These are phyloP conservation scores for Anguilla anguilla DNA, from an alignment of 2,797 vertebrate species.

Conservation along the genomic window DNA sequence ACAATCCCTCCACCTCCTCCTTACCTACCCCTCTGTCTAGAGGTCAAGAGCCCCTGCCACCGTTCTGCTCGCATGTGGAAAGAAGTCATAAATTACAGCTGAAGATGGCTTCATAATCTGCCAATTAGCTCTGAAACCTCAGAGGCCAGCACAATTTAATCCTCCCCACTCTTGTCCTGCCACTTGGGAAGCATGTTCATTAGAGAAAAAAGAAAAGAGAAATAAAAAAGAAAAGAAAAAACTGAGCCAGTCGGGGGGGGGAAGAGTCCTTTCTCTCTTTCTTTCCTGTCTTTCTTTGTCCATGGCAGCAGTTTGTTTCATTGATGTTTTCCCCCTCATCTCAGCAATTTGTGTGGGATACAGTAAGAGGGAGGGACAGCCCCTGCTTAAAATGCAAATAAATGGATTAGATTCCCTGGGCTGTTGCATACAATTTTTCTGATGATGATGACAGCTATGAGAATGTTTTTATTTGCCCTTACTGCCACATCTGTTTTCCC, in stretches of 20 bases:
- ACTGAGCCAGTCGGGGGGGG: background rate
- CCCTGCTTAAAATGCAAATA: background rate
- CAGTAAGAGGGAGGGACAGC: slow-evolving; percentile 4
- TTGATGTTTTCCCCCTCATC: slow-evolving; percentile 18
- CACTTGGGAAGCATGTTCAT: slow-evolving; percentile 62
- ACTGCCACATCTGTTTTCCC: background rate
- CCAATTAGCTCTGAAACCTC: slow-evolving; percentile 72
- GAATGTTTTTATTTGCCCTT: background rate
- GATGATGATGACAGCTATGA: background rate
- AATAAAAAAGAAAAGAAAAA: slow-evolving; percentile 5
- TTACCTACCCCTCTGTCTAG: background rate
- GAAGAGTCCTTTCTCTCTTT: slow-evolving; percentile 22
- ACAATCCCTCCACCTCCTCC: background rate
- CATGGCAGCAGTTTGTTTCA: background rate
- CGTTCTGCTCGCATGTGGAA: slow-evolving; percentile 57
- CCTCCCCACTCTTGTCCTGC: slow-evolving; percentile 57
- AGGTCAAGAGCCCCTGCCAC: slow-evolving; percentile 60
- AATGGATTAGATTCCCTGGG: background rate
- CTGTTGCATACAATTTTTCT: background rate
- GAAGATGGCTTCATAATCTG: slow-evolving; percentile 65
- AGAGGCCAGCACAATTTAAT: slow-evolving; percentile 71
- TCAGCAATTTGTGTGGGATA: slow-evolving; percentile 39
- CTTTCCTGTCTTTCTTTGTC: slow-evolving; percentile 14
- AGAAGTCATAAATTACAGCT: slow-evolving; percentile 69
- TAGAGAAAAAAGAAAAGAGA: slow-evolving; percentile 46